Base-by-base conservation (phyloP, 2,797 vertebrate genomes). In the Setipinna tenuifilis region DNA sequence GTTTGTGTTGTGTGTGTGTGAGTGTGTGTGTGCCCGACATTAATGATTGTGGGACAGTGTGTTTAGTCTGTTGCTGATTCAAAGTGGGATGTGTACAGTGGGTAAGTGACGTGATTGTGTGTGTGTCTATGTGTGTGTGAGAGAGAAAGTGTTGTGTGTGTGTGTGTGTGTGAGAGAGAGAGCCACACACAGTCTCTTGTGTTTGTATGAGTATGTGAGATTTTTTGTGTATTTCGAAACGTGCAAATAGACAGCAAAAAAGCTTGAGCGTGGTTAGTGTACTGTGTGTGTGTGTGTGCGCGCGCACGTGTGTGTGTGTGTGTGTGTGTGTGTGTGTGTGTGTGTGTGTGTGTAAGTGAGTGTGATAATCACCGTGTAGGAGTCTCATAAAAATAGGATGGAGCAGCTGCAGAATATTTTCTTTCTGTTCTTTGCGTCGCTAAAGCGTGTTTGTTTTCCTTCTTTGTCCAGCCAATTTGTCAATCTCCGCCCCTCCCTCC, bases 21-120 rank as follows among this genome's bases (percentile, higher is more conserved):
- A 0, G 50, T 54, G 50, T 54, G 50, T 14, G 61, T 65, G 61
- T 65, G 62, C 14, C 50, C 10, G 17, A 75, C 68, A 75, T 41
- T 75, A 41, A 35, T 19, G 68, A 75, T 17, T 19, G 31, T 75
- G 68, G 31, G 68, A 75, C 31, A 41, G 68, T 75, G 68, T 75
- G 68, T 75, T 75, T 75, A 75, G 68, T 75, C 68, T 75, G 68
- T 75, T 75, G 35, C 68, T 75, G 68, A 75, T 75, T 75, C 68
- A 17, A 31, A 41, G 14, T 35, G 14, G 23, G 31, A 14, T 35
- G 68, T 75, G 25, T 75, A 75, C 31, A 75, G 28, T 75, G 68
- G 35, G 68, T 75, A 75, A 75, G 68, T 75, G 68, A 35, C 5
- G 28, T 82, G 83, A n/a, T 17, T 62, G 61, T 62, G 61, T 25